Evolutionary conservation across 2,113 vertebrate genomes (phyloP).

Genomic region (Paracanthobrama guichenoti): DNA sequence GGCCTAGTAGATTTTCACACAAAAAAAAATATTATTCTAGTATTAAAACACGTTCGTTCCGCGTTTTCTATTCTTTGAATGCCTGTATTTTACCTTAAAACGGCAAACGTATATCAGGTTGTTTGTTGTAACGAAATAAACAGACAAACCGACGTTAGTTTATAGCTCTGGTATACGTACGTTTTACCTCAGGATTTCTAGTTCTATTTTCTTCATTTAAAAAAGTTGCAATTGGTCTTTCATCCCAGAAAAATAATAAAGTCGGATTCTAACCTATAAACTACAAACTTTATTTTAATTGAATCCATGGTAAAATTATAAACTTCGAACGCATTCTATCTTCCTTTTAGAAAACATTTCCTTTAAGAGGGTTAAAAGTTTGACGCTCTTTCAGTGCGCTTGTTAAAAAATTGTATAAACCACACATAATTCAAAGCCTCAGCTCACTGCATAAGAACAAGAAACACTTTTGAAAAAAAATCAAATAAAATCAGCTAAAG

Average conservation of each 20-base stretch:
- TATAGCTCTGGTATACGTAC: neutral
- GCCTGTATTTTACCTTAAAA: neutral
- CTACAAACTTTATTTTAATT: neutral
- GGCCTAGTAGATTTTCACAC: slow-evolving; percentile 14
- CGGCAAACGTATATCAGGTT: neutral
- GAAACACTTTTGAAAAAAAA: slow-evolving; percentile 23
- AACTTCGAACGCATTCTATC: neutral
- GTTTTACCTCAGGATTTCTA: slow-evolving; percentile 1
- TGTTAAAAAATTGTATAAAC: neutral
- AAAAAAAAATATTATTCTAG: neutral
- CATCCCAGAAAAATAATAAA: neutral
- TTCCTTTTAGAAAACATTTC: neutral
- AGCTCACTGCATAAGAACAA: slow-evolving; percentile 11
- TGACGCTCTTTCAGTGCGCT: neutral
- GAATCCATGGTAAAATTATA: neutral
- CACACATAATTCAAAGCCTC: slow-evolving; percentile 23
- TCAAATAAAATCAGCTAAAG: slow-evolving; percentile 9
- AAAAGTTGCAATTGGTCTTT: slow-evolving; percentile 7
- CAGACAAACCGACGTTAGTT: neutral
- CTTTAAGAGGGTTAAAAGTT: slow-evolving; percentile 27
- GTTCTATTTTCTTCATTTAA: neutral
- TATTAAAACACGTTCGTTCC: neutral
- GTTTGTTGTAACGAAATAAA: neutral
- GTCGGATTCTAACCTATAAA: neutral
- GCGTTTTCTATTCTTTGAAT: neutral